phyloP scores from a whole-genome alignment of 2,113 vertebrate species.

The Puntigrus tetrazona region DNA sequence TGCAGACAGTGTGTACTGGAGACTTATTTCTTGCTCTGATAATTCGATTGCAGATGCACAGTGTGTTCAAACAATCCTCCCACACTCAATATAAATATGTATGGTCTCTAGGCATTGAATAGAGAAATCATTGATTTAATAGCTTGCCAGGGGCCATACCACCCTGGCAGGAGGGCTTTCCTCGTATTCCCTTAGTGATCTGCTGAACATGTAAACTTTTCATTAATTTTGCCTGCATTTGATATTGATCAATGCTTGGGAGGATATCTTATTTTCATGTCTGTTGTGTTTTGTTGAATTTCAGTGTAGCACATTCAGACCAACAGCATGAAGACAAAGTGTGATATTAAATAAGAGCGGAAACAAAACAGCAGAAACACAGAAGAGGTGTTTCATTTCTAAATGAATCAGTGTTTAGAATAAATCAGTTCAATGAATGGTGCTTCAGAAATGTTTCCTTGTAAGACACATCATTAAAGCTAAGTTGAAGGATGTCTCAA shows the following conservation, averaged over 20 bases:
- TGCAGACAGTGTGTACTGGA: conserved; percentile 16
- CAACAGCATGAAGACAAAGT: background rate
- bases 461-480: background rate
- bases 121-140: conserved; percentile 6
- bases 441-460: background rate
- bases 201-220: background rate
- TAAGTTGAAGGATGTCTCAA: background rate
- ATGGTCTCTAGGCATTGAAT: conserved; percentile 3
- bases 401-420: background rate
- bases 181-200: background rate
- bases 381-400: background rate
- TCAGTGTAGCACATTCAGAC: background rate
- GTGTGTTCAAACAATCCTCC: conserved; percentile 23
- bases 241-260: background rate
- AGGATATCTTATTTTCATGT: background rate
- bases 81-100: conserved; percentile 5
- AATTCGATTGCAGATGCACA: conserved; percentile 20
- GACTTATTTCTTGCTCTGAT: conserved; percentile 17
- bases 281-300: background rate
- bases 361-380: background rate
- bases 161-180: conserved; percentile 4
- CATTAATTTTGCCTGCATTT: background rate
- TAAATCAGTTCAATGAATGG: background rate
- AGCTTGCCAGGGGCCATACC: background rate
- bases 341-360: background rate